phyloP scores from a whole-genome alignment of 2,113 vertebrate genomes.

The Semicossyphus pulcher region DNA sequence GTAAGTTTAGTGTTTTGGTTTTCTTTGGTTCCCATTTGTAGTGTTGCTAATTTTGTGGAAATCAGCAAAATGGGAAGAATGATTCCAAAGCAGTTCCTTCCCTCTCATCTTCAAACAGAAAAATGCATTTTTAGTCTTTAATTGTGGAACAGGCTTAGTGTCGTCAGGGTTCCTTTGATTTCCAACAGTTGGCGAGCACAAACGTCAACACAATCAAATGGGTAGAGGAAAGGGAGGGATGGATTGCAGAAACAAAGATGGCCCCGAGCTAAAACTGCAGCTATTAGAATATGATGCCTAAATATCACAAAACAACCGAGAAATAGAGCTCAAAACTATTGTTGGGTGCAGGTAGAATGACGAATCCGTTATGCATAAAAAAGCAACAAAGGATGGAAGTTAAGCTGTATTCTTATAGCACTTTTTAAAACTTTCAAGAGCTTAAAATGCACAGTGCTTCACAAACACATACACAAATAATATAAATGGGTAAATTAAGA shows the following conservation, averaged over 20 bases:
- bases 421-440: background rate
- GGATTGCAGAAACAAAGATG: conserved; percentile 20
- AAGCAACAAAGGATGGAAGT: background rate
- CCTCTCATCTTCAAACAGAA: conserved; percentile 7
- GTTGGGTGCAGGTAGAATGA: background rate
- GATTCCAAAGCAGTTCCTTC: conserved; percentile 3
- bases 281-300: conserved; percentile 34
- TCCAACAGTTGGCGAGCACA: conserved; percentile 33
- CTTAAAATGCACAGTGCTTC: background rate
- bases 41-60: background rate
- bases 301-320: background rate
- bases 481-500: background rate
- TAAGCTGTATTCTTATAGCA: background rate
- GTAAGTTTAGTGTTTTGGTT: no score
- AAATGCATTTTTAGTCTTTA: conserved; percentile 26
- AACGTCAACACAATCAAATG: conserved; percentile 42
- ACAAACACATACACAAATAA: background rate
- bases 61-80: background rate
- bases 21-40: background rate
- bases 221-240: conserved; percentile 7
- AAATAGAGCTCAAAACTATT: background rate
- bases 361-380: background rate
- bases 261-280: conserved; percentile 19
- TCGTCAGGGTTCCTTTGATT: conserved; percentile 23
- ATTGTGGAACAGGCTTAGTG: conserved; percentile 2